These are phyloP conservation scores for Cherax destructor DNA, from an alignment of 1,140 invertebrate species.

Conservation along the genomic window DNA sequence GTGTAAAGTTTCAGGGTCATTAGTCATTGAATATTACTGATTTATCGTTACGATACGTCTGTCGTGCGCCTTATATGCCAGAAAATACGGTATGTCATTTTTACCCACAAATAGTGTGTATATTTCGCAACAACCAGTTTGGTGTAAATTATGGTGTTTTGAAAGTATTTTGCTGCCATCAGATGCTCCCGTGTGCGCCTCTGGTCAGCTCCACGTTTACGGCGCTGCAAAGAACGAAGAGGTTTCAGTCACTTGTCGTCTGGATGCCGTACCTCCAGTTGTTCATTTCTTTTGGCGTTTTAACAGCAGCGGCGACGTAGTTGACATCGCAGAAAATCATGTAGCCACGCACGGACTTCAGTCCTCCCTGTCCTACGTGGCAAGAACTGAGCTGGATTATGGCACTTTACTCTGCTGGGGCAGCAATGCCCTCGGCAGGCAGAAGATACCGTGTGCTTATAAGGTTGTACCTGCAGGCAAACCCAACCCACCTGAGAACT, in stretches of 20 bases:
- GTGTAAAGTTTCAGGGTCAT: too few species aligned
- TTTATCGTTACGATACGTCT: too few species aligned
- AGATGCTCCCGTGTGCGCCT: constrained; percentile 46
- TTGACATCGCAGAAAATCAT: constrained; percentile 71
- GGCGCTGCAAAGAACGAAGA: constrained; percentile 87
- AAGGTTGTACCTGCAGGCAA: constrained; percentile 80
- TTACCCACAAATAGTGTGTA: too few species aligned
- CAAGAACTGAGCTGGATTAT: constrained; percentile 73
- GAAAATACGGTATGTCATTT: too few species aligned
- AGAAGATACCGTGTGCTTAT: constrained; percentile 74
- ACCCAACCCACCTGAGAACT: constrained; percentile 90
- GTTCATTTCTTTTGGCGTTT: constrained; percentile 86
- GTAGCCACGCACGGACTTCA: constrained; percentile 38
- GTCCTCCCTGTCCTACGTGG: constrained; percentile 72
- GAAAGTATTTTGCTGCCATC: background rate
- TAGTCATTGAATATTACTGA: too few species aligned
- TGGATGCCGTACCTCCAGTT: constrained; percentile 86
- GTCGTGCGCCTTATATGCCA: too few species aligned
- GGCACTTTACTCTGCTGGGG: constrained; percentile 74
- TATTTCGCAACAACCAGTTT: too few species aligned
- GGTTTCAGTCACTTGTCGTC: constrained; percentile 85
- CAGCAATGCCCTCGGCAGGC: constrained; percentile 74
- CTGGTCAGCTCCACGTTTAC: constrained; percentile 12
- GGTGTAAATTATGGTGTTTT: too few species aligned
- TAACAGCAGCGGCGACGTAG: constrained; percentile 76